Evolutionary conservation across 2,113 vertebrate genomes (phyloP).

Genomic region (Gymnorhina tibicen): DNA sequence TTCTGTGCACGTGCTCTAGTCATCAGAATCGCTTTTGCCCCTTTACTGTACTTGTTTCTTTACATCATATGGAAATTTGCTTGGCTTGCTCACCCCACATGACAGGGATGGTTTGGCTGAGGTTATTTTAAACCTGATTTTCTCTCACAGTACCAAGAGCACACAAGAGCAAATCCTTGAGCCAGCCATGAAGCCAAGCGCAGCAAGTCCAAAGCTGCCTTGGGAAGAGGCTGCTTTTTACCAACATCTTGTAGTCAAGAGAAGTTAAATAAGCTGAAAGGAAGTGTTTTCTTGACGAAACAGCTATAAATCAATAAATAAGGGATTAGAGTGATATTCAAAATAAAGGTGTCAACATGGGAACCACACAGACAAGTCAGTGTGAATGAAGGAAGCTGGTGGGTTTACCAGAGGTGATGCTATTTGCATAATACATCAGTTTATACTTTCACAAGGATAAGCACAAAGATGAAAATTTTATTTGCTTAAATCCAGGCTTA

Average conservation of each 20-base stretch:
- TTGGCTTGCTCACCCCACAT: background rate
- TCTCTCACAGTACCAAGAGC: background rate
- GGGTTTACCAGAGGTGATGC: background rate
- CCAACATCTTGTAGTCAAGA: background rate
- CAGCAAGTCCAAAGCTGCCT: background rate
- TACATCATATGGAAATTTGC: background rate
- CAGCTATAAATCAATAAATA: background rate
- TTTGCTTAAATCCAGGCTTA: background rate
- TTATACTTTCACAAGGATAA: background rate
- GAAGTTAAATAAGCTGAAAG: background rate
- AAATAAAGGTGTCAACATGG: background rate
- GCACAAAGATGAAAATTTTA: background rate
- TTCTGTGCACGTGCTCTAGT: background rate
- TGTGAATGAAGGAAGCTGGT: background rate
- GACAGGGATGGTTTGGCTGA: background rate
- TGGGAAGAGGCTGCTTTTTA: background rate
- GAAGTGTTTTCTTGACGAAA: background rate
- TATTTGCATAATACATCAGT: background rate
- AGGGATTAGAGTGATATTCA: background rate
- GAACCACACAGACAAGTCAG: background rate
- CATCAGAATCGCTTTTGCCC: background rate
- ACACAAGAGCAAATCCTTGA: background rate
- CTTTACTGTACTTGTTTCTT: background rate
- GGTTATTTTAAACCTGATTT: background rate
- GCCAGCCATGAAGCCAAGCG: rapidly evolving